These are phyloP conservation scores for Eupithecia subfuscata DNA, from an alignment of 2,888 invertebrate species.

Conservation along the genomic window DNA sequence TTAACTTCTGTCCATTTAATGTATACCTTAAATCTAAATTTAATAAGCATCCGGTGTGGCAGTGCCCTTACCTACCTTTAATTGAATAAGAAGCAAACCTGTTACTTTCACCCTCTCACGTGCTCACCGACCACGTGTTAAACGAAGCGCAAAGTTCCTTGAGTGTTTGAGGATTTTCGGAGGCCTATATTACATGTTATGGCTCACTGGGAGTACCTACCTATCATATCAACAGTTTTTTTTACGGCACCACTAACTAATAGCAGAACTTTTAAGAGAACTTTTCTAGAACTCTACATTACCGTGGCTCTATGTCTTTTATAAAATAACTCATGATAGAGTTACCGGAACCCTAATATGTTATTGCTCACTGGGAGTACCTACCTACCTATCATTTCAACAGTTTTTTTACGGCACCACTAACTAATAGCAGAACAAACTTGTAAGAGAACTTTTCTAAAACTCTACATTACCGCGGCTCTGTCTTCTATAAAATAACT, in stretches of 20 bases:
- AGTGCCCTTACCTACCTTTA: not conserved
- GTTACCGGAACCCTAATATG: too few species aligned
- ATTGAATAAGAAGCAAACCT: not conserved
- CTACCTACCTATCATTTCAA: too few species aligned
- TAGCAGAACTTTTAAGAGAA: not conserved
- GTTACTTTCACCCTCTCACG: not conserved
- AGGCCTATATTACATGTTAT: not conserved
- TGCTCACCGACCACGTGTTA: not conserved
- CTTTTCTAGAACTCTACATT: not conserved
- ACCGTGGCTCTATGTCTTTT: too few species aligned
- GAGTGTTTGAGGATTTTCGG: not conserved
- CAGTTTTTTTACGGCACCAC: too few species aligned
- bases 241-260: not conserved
- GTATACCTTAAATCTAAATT: too few species aligned
- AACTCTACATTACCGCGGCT: not conserved
- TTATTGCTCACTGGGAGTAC: not conserved
- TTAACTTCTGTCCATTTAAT: too few species aligned
- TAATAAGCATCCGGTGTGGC: too few species aligned
- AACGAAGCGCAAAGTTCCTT: not conserved
- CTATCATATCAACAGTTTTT: too few species aligned
- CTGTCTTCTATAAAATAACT: not conserved
- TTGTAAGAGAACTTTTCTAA: not conserved
- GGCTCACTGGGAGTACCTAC: too few species aligned
- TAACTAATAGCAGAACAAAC: not conserved
- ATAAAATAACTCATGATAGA: not conserved